These are phyloP conservation scores for Cactoblastis cactorum DNA, from an alignment of 2,888 invertebrate species.

Conservation along the genomic window DNA sequence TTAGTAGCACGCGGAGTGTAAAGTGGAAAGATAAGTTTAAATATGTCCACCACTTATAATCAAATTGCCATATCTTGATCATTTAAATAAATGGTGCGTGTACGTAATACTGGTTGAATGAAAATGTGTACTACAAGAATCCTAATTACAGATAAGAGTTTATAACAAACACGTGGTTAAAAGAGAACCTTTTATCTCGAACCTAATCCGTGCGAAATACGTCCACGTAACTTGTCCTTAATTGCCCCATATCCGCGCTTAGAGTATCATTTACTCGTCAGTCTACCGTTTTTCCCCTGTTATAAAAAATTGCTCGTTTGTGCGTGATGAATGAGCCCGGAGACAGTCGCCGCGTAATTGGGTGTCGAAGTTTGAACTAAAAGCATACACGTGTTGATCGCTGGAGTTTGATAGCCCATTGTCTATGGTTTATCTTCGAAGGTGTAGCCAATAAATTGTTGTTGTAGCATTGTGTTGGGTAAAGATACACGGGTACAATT, in stretches of 20 bases:
- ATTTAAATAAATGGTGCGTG: conserved; percentile 11
- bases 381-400: conserved; percentile 74
- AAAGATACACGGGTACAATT: conserved; percentile 24
- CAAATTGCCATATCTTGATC: conserved; percentile 28
- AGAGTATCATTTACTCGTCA: conserved; percentile 44
- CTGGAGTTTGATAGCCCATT: conserved; percentile 63
- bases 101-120: background rate
- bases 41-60: conserved; percentile 29
- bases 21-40: conserved; percentile 43
- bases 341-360: conserved; percentile 64
- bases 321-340: conserved; percentile 62
- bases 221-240: conserved; percentile 44
- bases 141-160: too few species aligned
- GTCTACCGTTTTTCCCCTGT: conserved; percentile 36
- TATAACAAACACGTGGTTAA: background rate
- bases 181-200: conserved; percentile 21
- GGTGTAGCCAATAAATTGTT: conserved; percentile 71
- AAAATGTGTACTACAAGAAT: too few species aligned
- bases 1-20: conserved; percentile 49
- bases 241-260: conserved; percentile 43
- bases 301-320: conserved; percentile 65
- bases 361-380: conserved; percentile 71
- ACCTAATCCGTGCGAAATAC: conserved; percentile 38
- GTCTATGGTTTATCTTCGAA: conserved; percentile 67
- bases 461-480: conserved; percentile 57